Evolutionary conservation across 2,888 invertebrate species (phyloP).

Genomic region (Acheta domesticus): DNA sequence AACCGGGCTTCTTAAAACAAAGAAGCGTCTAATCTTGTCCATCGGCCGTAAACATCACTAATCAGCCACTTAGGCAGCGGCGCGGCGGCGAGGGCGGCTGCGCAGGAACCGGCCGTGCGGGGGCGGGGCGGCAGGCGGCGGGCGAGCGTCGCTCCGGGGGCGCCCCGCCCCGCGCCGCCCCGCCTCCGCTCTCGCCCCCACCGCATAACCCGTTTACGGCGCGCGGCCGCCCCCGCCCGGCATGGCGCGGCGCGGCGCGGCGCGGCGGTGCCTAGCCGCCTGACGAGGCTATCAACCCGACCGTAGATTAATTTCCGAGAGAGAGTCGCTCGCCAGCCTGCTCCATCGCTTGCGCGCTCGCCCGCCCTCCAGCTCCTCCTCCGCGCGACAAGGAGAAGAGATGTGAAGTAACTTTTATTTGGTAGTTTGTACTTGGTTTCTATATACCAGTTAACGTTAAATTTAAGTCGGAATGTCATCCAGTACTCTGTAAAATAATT

Average conservation of each 20-base stretch:
- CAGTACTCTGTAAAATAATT: too few species aligned
- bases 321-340: too few species aligned
- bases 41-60: conserved; percentile 18
- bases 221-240: background rate
- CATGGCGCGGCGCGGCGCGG: too few species aligned
- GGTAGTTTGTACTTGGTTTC: too few species aligned
- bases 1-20: background rate
- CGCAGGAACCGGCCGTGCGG: background rate
- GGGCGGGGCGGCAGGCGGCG: background rate
- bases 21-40: conserved; percentile 9
- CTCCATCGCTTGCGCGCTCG: too few species aligned
- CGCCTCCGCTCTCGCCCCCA: background rate
- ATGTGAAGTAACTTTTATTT: too few species aligned
- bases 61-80: background rate
- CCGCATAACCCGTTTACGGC: background rate
- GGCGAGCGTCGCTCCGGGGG: background rate
- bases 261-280: background rate
- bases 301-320: too few species aligned
- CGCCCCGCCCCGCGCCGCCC: background rate
- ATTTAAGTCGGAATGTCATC: too few species aligned
- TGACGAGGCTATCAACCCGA: too few species aligned
- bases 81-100: background rate
- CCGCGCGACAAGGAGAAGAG: too few species aligned
- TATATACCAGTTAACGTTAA: too few species aligned
- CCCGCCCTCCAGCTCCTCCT: too few species aligned